These are phyloP conservation scores for Nothoprocta perdicaria DNA, from an alignment of 2,113 vertebrate species.

Conservation along the genomic window DNA sequence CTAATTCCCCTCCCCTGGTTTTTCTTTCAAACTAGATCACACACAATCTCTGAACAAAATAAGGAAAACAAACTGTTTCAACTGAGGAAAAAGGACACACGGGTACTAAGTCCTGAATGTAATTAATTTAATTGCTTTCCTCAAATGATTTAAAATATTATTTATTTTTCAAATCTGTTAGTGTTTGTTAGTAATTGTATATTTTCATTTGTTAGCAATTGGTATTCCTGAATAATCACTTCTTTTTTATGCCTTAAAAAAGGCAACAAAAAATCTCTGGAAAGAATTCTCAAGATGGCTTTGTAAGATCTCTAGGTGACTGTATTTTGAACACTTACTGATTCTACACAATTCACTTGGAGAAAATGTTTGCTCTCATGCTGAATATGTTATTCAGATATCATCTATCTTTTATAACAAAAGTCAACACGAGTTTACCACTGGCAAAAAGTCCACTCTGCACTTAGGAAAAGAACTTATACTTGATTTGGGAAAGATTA, in stretches of 20 bases:
- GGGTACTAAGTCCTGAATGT: neutral
- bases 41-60: conserved; percentile 8
- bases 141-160: neutral
- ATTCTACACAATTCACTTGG: neutral
- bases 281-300: neutral
- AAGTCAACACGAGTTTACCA: neutral
- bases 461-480: neutral
- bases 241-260: neutral
- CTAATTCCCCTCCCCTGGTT: conserved; percentile 22
- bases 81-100: neutral
- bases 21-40: conserved; percentile 22
- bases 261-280: neutral
- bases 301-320: neutral
- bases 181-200: neutral
- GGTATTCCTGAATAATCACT: neutral
- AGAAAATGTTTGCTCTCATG: neutral
- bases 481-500: neutral
- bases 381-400: neutral
- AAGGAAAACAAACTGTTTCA: neutral
- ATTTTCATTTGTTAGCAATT: neutral
- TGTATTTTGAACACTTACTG: neutral
- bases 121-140: neutral
- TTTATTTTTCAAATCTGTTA: neutral
- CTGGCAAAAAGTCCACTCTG: neutral
- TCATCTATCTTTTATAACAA: neutral